Percentiles rank a stretch among this genome's conserved stretches.
phyloP scores from a whole-genome alignment of 2,888 invertebrate genomes.

The Epinotia demarniana region DNA sequence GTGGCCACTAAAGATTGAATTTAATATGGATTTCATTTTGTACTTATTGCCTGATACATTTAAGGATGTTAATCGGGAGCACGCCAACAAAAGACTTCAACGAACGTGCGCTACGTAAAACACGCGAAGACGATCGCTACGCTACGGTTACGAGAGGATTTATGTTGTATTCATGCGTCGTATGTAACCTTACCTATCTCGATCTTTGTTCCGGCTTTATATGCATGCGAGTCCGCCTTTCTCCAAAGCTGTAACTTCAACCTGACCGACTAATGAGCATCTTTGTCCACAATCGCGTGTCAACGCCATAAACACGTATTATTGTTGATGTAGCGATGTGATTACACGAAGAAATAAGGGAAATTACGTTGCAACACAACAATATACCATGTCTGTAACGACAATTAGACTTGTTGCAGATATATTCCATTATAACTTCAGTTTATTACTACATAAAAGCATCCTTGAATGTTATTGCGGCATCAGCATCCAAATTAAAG shows the following conservation, averaged over 20 bases:
- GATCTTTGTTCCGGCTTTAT: conserved; percentile 43
- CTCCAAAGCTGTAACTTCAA: conserved; percentile 61
- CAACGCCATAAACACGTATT: conserved; percentile 30
- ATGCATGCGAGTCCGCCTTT: conserved; percentile 58
- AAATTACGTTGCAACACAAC: background rate
- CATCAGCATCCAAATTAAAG: background rate
- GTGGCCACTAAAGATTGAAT: conserved; percentile 11
- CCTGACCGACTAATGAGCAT: conserved; percentile 58
- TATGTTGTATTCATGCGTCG: conserved; percentile 53
- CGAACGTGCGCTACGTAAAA: conserved; percentile 54
- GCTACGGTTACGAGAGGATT: conserved; percentile 53
- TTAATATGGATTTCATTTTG: conserved; percentile 3
- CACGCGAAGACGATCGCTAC: conserved; percentile 49
- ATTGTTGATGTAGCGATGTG: background rate
- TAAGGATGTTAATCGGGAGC: conserved; percentile 47
- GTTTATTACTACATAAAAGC: background rate
- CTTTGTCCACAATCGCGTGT: conserved; percentile 31
- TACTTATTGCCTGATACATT: conserved; percentile 25
- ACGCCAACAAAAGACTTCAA: conserved; percentile 71
- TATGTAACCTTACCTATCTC: conserved; percentile 44
- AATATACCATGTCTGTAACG: background rate
- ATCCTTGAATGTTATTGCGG: conserved; percentile 11
- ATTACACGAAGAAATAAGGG: conserved; percentile 4
- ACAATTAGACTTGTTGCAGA: background rate
- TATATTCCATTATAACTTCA: background rate